Evolutionary conservation across 2,113 vertebrate species (phyloP), one percentile per base, ranked within the genome.

Genomic region (Corydoras maculifer): DNA sequence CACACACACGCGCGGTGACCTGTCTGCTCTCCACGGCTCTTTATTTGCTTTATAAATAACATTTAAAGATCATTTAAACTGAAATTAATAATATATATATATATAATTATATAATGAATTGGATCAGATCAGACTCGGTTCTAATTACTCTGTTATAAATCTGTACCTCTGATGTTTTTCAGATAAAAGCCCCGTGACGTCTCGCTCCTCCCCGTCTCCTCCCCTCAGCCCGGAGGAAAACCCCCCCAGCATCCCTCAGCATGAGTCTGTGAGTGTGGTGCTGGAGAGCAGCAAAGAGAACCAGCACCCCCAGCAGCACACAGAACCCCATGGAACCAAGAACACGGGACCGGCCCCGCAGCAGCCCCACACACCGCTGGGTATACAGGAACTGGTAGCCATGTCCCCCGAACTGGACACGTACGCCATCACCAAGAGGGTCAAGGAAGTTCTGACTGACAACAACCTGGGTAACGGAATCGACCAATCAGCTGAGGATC

Each of bases 391-490:
- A 82, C 91, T 99, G 0, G 97, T 99, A 14, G 95, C 95, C 82
- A 93, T 97, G 91, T 98, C 95, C 51, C 90, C 94, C 0, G 96
- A 98, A 82, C 87, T 99, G 69, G 97, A 99, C 89, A 99, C 97
- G 0, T 98, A 97, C 60, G 86, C 88, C 87, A 97, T 99, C 86
- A 98, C 97, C 81, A 99, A 99, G 87, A 94, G 93, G 78, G 94
- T 99, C 81, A 99, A 99, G 82, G 97, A 98, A 78, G 97, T 99
- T 82, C 90, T 99, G 78, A 98, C 95, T 0, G 97, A 99, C 90
- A 99, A 99, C 86, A 99, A 98, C 83, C 87, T 99, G 75, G 97
- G 97, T 99, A 88, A 25, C 18, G 1, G 18, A 25, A 25, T 25
- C 18, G 18, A 25, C 18, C 18, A 25, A 25, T 25, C 18, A 25